Conservation (phyloP, 2,113 vertebrate species). For the Chelonoidis abingdonii region DNA sequence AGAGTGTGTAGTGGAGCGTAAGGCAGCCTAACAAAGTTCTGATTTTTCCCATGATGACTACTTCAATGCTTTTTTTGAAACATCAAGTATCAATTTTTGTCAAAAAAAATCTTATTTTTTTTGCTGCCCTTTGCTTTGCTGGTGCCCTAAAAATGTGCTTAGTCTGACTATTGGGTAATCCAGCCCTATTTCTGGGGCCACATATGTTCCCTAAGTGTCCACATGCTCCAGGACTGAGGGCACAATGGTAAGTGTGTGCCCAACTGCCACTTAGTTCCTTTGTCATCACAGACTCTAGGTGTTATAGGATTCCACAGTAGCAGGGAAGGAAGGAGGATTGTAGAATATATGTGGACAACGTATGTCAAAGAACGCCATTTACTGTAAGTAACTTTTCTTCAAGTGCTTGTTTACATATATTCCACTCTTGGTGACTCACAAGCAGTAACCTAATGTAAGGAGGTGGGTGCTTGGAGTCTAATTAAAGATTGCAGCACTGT, state of each 20-base stretch:
- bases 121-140: too few species aligned
- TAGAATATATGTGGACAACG: not conserved
- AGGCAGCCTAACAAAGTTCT: too few species aligned
- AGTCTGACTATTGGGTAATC: too few species aligned
- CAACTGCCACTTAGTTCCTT: not conserved
- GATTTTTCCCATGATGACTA: too few species aligned
- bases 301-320: not conserved
- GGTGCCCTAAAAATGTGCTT: too few species aligned
- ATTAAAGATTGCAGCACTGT: not conserved
- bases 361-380: not conserved
- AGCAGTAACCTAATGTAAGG: not conserved
- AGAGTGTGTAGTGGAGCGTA: too few species aligned
- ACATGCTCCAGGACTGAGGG: not conserved
- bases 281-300: not conserved
- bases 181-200: too few species aligned
- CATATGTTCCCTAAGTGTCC: not conserved
- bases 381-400: not conserved
- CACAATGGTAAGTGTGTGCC: not conserved
- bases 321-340: not conserved
- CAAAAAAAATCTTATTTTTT: too few species aligned
- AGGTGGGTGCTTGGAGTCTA: not conserved
- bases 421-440: not conserved
- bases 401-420: not conserved
- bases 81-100: too few species aligned
- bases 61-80: too few species aligned